phyloP scores from a whole-genome alignment of 2,888 invertebrate genomes.

The Acrobasis consociella region DNA sequence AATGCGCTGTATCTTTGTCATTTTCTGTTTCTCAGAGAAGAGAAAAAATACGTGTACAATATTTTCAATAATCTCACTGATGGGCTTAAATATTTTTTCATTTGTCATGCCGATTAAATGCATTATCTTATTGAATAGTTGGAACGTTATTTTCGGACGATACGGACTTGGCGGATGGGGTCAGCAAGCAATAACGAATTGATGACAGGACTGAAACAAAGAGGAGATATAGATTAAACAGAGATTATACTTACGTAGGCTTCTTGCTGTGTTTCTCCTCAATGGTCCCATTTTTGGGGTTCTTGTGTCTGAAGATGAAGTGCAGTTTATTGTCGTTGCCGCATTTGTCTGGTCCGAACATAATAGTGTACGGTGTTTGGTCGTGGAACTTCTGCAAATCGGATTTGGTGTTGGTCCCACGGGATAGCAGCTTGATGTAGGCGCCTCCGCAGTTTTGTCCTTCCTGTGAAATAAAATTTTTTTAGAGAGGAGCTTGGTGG shows the following conservation, averaged over 20 bases:
- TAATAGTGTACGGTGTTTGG: conserved; percentile 98
- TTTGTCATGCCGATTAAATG: too few relatives aligned
- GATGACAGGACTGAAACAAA: too few relatives aligned
- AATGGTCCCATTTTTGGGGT: conserved; percentile 94
- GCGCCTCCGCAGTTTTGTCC: conserved; percentile 99
- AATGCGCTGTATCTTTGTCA: too few relatives aligned
- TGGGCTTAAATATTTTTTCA: too few relatives aligned
- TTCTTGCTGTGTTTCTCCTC: conserved; percentile 98
- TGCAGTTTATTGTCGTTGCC: conserved; percentile 97
- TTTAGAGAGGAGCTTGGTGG: too few relatives aligned
- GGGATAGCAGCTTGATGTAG: conserved; percentile 95
- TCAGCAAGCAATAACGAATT: too few relatives aligned
- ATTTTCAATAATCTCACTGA: too few relatives aligned
- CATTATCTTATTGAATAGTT: too few relatives aligned
- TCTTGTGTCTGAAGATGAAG: conserved; percentile 96
- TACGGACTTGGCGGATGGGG: too few relatives aligned
- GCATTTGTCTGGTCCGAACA: conserved; percentile 99
- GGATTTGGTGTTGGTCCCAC: conserved; percentile 81
- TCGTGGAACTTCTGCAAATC: conserved; percentile 94
- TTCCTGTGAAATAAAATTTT: conserved; percentile 85
- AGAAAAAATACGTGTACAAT: too few relatives aligned
- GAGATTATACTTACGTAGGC: conserved; percentile 83
- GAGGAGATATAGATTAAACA: background rate
- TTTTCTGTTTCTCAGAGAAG: too few relatives aligned
- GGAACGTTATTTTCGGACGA: too few relatives aligned